Evolutionary conservation across 2,888 invertebrate species (phyloP).

Genomic region (Drosophila sordidapex): DNA sequence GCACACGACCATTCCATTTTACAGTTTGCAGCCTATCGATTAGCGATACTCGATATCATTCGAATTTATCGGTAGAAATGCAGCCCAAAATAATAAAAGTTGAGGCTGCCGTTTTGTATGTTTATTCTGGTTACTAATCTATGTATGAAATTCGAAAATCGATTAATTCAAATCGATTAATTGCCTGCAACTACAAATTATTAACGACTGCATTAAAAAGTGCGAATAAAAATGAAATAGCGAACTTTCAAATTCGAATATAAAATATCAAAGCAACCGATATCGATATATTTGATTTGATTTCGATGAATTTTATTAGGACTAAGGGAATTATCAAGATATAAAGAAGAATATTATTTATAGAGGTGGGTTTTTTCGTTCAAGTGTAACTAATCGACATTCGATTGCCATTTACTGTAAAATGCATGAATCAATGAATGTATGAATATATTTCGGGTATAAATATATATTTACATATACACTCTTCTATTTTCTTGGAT

Average conservation of each 20-base stretch:
- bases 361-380: neutral
- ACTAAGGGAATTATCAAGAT: neutral
- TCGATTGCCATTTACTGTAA: neutral
- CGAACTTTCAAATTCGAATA: neutral
- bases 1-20: neutral
- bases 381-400: neutral
- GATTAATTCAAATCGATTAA: neutral
- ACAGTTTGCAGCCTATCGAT: neutral
- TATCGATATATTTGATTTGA: neutral
- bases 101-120: neutral
- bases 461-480: constrained; percentile 4
- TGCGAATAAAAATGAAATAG: neutral
- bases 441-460: neutral
- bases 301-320: neutral
- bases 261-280: neutral
- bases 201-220: constrained; percentile 1
- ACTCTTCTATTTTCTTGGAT: constrained; percentile 70
- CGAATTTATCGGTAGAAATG: neutral
- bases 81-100: neutral
- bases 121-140: neutral
- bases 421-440: constrained; percentile 5
- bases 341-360: neutral
- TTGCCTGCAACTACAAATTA: constrained; percentile 83
- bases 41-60: constrained; percentile 1
- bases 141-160: neutral